Conservation (phyloP, 2,113 vertebrate genomes). For the Nerophis lumbriciformis region DNA sequence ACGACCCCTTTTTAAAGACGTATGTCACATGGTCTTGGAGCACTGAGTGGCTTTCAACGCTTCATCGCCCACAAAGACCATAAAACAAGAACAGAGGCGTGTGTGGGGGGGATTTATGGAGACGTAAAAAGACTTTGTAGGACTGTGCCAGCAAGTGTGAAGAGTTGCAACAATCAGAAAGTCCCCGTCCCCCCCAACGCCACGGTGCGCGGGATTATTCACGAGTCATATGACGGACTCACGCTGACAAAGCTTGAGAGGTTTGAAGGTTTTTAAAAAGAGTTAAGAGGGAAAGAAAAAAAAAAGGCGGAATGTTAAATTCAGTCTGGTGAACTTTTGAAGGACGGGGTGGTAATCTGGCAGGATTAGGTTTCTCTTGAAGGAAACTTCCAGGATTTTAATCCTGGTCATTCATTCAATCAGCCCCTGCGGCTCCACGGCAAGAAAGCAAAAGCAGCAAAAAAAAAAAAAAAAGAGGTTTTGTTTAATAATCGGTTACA, state of each 20-base stretch:
- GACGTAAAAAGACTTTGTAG: background rate
- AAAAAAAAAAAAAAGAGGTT: background rate
- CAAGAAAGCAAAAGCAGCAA: background rate
- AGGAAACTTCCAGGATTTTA: constrained; percentile 37
- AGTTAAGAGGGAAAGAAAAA: background rate
- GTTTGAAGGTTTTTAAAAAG: background rate
- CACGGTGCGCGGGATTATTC: constrained; percentile 20
- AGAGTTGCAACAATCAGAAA: background rate
- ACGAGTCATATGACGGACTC: constrained; percentile 42
- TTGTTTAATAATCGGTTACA: constrained; percentile 5
- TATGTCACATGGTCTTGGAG: too few species aligned
- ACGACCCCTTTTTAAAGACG: too few species aligned
- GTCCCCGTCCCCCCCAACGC: background rate
- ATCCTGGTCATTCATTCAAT: constrained; percentile 49
- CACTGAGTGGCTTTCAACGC: too few species aligned
- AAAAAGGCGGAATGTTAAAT: constrained; percentile 40
- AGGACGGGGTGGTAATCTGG: constrained; percentile 29
- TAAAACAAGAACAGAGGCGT: too few species aligned
- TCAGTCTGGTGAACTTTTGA: constrained; percentile 12
- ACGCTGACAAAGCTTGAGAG: constrained; percentile 1
- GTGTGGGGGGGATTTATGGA: too few species aligned
- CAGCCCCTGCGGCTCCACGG: constrained; percentile 7
- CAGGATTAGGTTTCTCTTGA: constrained; percentile 35
- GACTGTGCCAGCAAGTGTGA: background rate
- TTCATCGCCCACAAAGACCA: too few species aligned